Percentiles rank a stretch among this genome's conserved stretches.
phyloP scores from a whole-genome alignment of 1,140 invertebrate species.

The Prorops nasuta region DNA sequence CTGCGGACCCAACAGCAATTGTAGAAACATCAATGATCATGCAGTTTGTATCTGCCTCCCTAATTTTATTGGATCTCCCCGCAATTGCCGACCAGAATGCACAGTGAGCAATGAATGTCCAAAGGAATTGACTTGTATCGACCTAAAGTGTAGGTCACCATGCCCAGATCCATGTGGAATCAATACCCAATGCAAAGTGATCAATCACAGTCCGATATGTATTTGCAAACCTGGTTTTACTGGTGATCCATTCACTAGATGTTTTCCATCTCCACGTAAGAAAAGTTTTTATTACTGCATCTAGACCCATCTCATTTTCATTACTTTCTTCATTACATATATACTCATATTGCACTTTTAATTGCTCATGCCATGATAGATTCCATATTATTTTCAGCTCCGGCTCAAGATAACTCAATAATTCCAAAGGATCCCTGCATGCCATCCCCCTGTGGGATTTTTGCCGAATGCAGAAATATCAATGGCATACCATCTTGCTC shows the following conservation, averaged over 20 bases:
- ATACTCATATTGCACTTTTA: too few species aligned
- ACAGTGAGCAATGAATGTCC: constrained; percentile 55
- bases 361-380: too few species aligned
- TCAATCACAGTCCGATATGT: constrained; percentile 55
- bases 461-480: constrained; percentile 51
- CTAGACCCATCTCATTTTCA: too few species aligned
- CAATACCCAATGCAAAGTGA: constrained; percentile 47
- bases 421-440: constrained; percentile 43
- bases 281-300: constrained; percentile 16
- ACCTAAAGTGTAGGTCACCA: constrained; percentile 56
- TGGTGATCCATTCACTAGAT: constrained; percentile 59
- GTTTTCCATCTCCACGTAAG: constrained; percentile 59
- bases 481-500: constrained; percentile 60
- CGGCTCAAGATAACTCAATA: constrained; percentile 11
- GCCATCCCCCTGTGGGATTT: constrained; percentile 56
- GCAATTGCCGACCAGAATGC: constrained; percentile 54
- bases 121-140: constrained; percentile 51
- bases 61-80: constrained; percentile 55
- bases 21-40: constrained; percentile 62
- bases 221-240: constrained; percentile 54
- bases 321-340: too few species aligned
- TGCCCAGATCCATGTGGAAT: constrained; percentile 58
- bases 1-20: constrained; percentile 70
- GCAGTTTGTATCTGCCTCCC: constrained; percentile 67
- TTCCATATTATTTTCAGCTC: too few species aligned